Evolutionary conservation across 2,797 vertebrate species (phyloP).

Genomic region (Cyclura pinguis): DNA sequence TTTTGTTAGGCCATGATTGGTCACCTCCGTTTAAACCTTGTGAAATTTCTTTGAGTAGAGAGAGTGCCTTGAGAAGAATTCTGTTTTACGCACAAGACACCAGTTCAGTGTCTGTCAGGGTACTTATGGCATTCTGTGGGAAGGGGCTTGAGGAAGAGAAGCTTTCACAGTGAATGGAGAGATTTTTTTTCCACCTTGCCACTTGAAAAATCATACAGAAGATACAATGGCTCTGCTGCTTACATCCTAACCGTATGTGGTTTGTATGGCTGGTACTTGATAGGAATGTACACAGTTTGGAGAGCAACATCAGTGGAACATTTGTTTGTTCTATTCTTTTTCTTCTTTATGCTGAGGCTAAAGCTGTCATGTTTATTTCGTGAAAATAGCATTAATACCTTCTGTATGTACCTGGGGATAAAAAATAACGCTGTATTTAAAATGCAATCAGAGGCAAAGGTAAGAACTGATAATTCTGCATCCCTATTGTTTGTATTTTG

Average conservation of each 20-base stretch:
- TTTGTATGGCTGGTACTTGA: conserved; percentile 47
- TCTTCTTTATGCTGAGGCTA: conserved; percentile 50
- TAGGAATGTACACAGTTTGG: conserved; percentile 57
- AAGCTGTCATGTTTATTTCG: conserved; percentile 55
- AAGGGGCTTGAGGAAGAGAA: conserved; percentile 42
- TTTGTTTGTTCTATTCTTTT: conserved; percentile 60
- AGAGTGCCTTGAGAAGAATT: conserved; percentile 66
- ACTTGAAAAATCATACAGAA: conserved; percentile 29
- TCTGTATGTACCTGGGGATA: neutral
- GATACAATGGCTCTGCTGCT: conserved; percentile 7
- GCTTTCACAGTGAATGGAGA: conserved; percentile 37
- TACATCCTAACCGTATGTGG: conserved; percentile 23
- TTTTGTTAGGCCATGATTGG: conserved; percentile 73
- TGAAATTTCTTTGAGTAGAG: conserved; percentile 66
- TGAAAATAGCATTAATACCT: conserved; percentile 54
- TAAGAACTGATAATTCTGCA: conserved; percentile 40
- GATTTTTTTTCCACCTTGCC: conserved; percentile 45
- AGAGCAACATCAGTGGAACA: neutral
- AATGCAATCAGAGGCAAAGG: conserved; percentile 50
- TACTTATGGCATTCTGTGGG: conserved; percentile 36
- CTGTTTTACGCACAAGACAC: conserved; percentile 55
- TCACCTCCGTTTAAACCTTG: conserved; percentile 73
- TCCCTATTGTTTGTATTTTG: conserved; percentile 48
- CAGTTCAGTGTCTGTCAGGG: conserved; percentile 74
- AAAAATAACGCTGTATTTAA: conserved; percentile 61